Evolutionary conservation across 2,888 invertebrate species (phyloP).

Genomic region (Amorpha juglandis): DNA sequence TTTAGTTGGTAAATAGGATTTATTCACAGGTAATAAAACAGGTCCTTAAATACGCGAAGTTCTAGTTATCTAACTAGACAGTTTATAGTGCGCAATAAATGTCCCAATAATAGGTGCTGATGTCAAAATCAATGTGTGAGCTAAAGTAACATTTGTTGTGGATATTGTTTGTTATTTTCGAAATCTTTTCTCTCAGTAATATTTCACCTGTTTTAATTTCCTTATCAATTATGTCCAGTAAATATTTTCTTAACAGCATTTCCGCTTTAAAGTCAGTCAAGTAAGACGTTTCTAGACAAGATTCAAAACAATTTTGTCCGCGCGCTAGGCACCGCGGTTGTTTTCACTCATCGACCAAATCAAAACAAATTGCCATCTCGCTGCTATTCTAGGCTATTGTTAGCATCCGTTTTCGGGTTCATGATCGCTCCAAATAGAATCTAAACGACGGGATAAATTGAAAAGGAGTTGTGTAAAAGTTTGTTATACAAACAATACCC

Average conservation of each 20-base stretch:
- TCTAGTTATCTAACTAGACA: neutral
- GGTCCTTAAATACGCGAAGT: neutral
- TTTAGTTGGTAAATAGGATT: too few relatives aligned
- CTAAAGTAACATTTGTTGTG: neutral
- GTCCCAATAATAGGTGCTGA: neutral
- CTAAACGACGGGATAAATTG: constrained; percentile 50
- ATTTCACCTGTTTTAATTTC: neutral
- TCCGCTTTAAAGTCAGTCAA: neutral
- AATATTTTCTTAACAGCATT: neutral
- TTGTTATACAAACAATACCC: constrained; percentile 69
- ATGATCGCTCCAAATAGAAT: constrained; percentile 47
- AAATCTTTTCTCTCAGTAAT: neutral
- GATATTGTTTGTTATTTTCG: neutral
- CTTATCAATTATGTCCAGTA: neutral
- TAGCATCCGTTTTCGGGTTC: constrained; percentile 41
- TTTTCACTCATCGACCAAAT: constrained; percentile 26
- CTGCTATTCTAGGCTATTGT: constrained; percentile 52
- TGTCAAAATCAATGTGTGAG: too few relatives aligned
- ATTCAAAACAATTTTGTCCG: constrained; percentile 17
- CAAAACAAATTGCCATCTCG: constrained; percentile 34
- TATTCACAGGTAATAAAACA: too few relatives aligned
- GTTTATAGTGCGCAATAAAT: neutral
- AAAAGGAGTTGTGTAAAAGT: constrained; percentile 67
- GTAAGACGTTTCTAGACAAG: constrained; percentile 1
- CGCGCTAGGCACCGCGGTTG: constrained; percentile 20